These are phyloP conservation scores for Adelphocoris suturalis DNA, from an alignment of 2,888 invertebrate genomes.

Conservation along the genomic window DNA sequence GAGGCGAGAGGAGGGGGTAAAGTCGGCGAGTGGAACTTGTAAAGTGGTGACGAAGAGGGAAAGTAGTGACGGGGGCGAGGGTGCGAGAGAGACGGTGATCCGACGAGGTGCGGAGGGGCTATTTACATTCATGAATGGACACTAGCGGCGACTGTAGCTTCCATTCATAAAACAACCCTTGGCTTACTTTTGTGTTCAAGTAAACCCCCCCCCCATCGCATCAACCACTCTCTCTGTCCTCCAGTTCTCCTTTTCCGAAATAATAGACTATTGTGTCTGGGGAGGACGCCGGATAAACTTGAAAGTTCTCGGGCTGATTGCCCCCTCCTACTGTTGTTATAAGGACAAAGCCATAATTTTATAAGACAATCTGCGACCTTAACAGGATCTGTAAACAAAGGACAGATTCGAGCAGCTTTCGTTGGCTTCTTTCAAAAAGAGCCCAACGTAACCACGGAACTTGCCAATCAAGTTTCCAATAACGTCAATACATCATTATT, in stretches of 20 bases:
- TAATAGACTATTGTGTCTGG: not conserved
- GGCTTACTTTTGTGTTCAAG: constrained; percentile 42
- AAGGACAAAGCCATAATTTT: not conserved
- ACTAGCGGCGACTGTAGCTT: constrained; percentile 51
- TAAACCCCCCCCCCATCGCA: not conserved
- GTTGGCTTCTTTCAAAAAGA: too few species aligned
- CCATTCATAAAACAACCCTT: constrained; percentile 64
- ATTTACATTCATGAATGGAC: constrained; percentile 66
- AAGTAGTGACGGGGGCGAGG: constrained; percentile 51
- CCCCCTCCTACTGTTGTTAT: not conserved
- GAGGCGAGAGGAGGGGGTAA: constrained; percentile 74
- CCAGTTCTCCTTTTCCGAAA: not conserved
- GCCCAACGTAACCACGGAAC: too few species aligned
- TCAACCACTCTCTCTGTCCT: too few species aligned
- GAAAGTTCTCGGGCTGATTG: not conserved
- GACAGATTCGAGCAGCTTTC: not conserved
- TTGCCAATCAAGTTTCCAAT: too few species aligned
- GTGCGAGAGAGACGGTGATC: constrained; percentile 63
- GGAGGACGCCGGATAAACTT: not conserved
- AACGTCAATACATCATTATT: too few species aligned
- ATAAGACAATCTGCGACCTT: not conserved
- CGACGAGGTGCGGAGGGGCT: constrained; percentile 42
- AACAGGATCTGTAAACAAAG: not conserved
- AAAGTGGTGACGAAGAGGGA: constrained; percentile 65
- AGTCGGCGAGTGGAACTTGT: constrained; percentile 52